Evolutionary conservation across 1,140 invertebrate genomes (phyloP), one percentile per base, ranked within the genome.

Genomic region (Lordiphosa stackelbergi): DNA sequence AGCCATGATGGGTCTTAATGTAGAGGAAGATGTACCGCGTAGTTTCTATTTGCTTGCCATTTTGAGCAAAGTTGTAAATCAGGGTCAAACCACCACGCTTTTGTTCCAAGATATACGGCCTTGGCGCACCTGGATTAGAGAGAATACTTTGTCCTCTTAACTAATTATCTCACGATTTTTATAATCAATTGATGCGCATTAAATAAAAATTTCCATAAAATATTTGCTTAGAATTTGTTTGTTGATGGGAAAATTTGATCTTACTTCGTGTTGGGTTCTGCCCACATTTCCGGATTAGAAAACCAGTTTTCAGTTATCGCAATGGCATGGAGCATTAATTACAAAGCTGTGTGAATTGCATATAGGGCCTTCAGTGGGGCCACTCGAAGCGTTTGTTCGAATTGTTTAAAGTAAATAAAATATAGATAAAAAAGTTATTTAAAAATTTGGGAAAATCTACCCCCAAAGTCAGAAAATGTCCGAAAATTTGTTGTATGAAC

Each of bases 21-120:
- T 83, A 34, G 53, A 41, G 6, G 19, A 36, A 0, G 63, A 71
- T 22, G 42, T 56, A 16, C 75, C 75, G 3, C 38, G 38, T 0
- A 72, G 52, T n/a, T 83, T 73, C 36, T 77, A 81, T 31, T n/a
- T 81, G 40, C 53, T 56, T 1, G 75, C 45, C 0, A 10, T 81
- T 4, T 42, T 81, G 13, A 49, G 51, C 2, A 53, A 47, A 12
- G 42, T 36, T 4, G 9, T 60, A 4, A 41, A 36, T 4, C 7
- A 9, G 8, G 51, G 53, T 0, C 28, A 19, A 4, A 24, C 56
- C 7, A 60, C 56, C 7, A 37, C 73, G 0, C 36, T 59, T 12
- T 35, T 69, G n/a, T 78, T 59, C 5, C 75, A 81, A 43, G 77
- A 83, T 41, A n/a, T 75, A 12, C 38, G 72, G 4, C 53, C 34